phyloP scores from a whole-genome alignment of 2,888 invertebrate genomes.

The Parascotia fuliginaria region DNA sequence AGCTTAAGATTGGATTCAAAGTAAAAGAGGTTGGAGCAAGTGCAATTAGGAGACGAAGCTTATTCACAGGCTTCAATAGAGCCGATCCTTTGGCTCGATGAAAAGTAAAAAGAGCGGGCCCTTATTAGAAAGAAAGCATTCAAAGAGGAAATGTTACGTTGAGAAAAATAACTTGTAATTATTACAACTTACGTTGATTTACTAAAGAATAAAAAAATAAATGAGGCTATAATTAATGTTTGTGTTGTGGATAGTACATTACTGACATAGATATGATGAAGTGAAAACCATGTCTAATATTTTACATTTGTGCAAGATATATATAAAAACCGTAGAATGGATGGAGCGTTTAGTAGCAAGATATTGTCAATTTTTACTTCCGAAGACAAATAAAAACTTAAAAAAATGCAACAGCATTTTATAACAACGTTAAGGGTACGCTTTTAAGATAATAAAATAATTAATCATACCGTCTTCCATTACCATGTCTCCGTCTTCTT shows the following conservation, averaged over 20 bases:
- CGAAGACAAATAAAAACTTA: too few relatives aligned
- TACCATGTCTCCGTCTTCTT: constrained; percentile 74
- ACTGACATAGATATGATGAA: too few relatives aligned
- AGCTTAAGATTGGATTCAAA: not conserved
- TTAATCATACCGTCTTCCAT: constrained; percentile 70
- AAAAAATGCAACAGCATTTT: too few relatives aligned
- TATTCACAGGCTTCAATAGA: constrained; percentile 49
- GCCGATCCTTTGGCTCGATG: constrained; percentile 29
- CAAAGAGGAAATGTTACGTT: not conserved
- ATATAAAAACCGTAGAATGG: too few relatives aligned
- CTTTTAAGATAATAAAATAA: not conserved
- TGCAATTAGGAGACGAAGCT: constrained; percentile 54
- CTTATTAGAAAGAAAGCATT: constrained; percentile 27
- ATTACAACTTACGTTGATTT: too few relatives aligned
- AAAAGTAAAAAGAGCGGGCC: constrained; percentile 31
- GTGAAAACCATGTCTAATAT: too few relatives aligned
- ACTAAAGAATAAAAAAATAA: too few relatives aligned
- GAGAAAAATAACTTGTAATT: not conserved
- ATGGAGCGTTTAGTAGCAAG: too few relatives aligned
- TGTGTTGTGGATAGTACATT: too few relatives aligned
- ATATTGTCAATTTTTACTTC: too few relatives aligned
- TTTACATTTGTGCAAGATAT: too few relatives aligned
- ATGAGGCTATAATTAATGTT: too few relatives aligned
- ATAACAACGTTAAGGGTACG: not conserved
- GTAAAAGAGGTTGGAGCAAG: constrained; percentile 30